phyloP scores from a whole-genome alignment of 2,888 invertebrate species.

The Scotopteryx bipunctaria region DNA sequence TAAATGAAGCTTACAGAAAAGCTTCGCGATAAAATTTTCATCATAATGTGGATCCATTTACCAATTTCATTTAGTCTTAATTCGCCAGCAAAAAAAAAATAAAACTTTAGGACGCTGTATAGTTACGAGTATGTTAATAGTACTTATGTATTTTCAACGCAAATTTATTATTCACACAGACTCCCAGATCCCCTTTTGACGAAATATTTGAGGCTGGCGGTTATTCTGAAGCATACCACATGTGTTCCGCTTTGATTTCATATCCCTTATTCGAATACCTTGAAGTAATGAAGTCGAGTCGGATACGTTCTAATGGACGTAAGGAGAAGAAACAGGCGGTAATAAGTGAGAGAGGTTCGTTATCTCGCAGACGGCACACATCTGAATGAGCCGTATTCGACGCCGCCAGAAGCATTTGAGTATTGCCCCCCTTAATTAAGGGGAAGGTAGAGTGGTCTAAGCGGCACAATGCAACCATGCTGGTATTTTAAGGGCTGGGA shows the following conservation, averaged over 20 bases:
- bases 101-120: too few relatives aligned
- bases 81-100: too few relatives aligned
- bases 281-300: slow-evolving; percentile 9
- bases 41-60: too few relatives aligned
- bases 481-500: slow-evolving; percentile 58
- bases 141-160: too few relatives aligned
- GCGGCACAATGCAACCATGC: slow-evolving; percentile 55
- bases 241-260: not conserved
- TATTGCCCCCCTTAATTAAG: slow-evolving; percentile 77
- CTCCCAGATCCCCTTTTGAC: too few relatives aligned
- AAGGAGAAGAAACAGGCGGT: slow-evolving; percentile 54
- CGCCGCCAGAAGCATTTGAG: slow-evolving; percentile 66
- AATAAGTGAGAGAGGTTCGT: slow-evolving; percentile 75
- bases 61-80: too few relatives aligned
- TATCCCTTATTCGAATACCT: not conserved
- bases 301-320: slow-evolving; percentile 2
- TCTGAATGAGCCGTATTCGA: slow-evolving; percentile 66
- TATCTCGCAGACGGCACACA: slow-evolving; percentile 72
- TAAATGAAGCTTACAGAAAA: too few relatives aligned
- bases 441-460: slow-evolving; percentile 72
- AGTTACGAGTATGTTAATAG: too few relatives aligned
- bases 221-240: too few relatives aligned
- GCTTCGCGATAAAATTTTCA: too few relatives aligned
- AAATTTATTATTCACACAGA: too few relatives aligned
- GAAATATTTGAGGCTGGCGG: too few relatives aligned